Conservation (phyloP, 2,113 vertebrate species). For the Pseudorhombus dupliciocellatus region DNA sequence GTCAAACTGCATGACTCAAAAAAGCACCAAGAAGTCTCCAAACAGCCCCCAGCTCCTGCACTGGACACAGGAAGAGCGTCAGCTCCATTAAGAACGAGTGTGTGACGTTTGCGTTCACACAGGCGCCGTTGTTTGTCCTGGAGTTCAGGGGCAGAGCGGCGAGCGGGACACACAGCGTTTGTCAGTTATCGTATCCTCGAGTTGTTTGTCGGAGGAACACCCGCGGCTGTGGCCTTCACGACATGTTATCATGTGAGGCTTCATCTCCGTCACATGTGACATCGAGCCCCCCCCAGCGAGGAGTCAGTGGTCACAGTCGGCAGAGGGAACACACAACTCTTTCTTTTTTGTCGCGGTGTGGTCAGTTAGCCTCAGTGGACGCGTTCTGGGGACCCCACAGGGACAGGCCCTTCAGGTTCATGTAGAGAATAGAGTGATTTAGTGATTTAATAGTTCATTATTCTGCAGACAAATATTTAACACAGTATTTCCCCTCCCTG, state of each 20-base stretch:
- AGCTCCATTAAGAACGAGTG: not conserved
- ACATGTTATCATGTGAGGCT: slow-evolving; percentile 60
- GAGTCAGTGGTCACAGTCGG: slow-evolving; percentile 14
- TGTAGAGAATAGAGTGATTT: too few species aligned
- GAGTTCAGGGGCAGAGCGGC: not conserved
- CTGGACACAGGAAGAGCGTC: not conserved
- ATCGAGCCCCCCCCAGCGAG: slow-evolving; percentile 12
- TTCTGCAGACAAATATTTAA: too few species aligned
- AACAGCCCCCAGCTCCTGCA: not conserved
- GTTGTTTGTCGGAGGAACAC: slow-evolving; percentile 30
- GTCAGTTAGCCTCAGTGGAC: slow-evolving; percentile 4
- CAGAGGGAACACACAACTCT: slow-evolving; percentile 22
- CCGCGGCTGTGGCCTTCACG: slow-evolving; percentile 25
- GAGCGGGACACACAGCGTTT: not conserved
- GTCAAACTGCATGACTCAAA: not conserved
- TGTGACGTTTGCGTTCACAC: not conserved
- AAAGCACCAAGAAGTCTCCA: too few species aligned
- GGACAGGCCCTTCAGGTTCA: not conserved
- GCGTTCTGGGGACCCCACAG: not conserved
- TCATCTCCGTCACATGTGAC: slow-evolving; percentile 43
- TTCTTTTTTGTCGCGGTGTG: not conserved
- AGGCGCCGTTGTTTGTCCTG: not conserved
- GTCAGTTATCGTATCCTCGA: not conserved
- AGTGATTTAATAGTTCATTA: too few species aligned
- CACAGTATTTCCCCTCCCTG: not conserved